Conservation (phyloP, 2,888 invertebrate species). For the Oasisia sp. region DNA sequence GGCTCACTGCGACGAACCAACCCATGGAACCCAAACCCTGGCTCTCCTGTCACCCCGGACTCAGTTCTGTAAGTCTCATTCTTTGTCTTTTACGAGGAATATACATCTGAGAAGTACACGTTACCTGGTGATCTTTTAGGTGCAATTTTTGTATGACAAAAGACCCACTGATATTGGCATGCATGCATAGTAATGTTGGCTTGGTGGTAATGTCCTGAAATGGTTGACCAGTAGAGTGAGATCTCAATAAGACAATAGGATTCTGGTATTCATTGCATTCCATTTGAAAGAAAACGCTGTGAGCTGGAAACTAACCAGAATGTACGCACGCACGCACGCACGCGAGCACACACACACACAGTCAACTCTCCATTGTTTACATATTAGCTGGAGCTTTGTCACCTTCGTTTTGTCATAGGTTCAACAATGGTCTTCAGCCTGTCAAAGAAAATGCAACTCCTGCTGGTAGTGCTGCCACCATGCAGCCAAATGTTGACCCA, state of each 20-base stretch:
- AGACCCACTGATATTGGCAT: too few relatives aligned
- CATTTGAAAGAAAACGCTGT: too few relatives aligned
- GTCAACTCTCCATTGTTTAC: background rate
- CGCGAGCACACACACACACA: too few relatives aligned
- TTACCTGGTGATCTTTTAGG: background rate
- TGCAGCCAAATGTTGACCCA: background rate
- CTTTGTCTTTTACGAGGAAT: background rate
- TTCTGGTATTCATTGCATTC: too few relatives aligned
- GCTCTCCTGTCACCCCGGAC: conserved; percentile 24
- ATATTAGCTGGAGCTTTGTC: background rate
- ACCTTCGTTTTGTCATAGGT: background rate
- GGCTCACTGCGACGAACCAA: conserved; percentile 19
- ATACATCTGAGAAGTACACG: background rate
- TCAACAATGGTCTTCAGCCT: background rate
- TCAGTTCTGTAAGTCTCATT: background rate
- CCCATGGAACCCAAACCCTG: conserved; percentile 25
- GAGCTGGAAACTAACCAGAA: too few relatives aligned
- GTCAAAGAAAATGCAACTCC: background rate
- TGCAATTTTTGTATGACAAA: background rate
- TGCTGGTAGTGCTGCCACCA: background rate
- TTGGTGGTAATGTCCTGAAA: too few relatives aligned
- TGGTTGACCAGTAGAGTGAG: too few relatives aligned
- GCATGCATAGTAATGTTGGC: too few relatives aligned
- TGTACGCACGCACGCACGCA: too few relatives aligned
- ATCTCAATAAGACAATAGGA: too few relatives aligned